Evolutionary conservation across 2,888 invertebrate species (phyloP).

Genomic region (Microdon myrmicae): DNA sequence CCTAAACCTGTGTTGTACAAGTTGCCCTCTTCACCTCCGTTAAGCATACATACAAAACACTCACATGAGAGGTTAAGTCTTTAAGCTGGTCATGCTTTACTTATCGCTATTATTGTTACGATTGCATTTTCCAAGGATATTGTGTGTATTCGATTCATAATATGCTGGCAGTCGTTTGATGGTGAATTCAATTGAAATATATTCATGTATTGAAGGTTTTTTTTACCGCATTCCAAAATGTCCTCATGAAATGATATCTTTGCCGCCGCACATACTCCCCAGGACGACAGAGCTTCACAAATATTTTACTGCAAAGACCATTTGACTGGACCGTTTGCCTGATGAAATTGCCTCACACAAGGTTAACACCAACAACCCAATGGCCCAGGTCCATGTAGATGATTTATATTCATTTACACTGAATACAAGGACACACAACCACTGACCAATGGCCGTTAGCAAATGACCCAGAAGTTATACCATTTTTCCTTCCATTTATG

Average conservation of each 20-base stretch:
- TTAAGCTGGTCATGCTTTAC: constrained; percentile 40
- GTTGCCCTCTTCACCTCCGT: not conserved
- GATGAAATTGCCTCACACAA: constrained; percentile 23
- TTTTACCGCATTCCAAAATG: too few relatives aligned
- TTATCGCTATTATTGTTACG: constrained; percentile 36
- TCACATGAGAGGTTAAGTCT: constrained; percentile 17
- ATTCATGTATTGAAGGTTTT: constrained; percentile 15
- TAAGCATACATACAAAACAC: too few relatives aligned
- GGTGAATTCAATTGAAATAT: constrained; percentile 43
- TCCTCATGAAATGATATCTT: not conserved
- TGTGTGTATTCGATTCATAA: too few relatives aligned
- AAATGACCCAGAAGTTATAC: constrained; percentile 41
- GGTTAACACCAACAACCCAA: constrained; percentile 1
- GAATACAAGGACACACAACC: constrained; percentile 21
- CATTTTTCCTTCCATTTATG: constrained; percentile 14
- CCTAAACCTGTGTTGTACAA: constrained; percentile 31
- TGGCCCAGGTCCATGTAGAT: not conserved
- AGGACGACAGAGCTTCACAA: too few relatives aligned
- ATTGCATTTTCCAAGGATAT: constrained; percentile 25
- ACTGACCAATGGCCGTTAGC: constrained; percentile 27
- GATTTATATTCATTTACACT: constrained; percentile 32
- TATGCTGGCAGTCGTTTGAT: too few relatives aligned
- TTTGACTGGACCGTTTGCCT: constrained; percentile 27
- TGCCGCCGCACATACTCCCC: constrained; percentile 1
- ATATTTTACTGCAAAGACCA: constrained; percentile 7